Percentiles rank a stretch among this genome's conserved stretches.
Conservation (phyloP, 2,797 vertebrate species). For the Peromyscus melanophrys region DNA sequence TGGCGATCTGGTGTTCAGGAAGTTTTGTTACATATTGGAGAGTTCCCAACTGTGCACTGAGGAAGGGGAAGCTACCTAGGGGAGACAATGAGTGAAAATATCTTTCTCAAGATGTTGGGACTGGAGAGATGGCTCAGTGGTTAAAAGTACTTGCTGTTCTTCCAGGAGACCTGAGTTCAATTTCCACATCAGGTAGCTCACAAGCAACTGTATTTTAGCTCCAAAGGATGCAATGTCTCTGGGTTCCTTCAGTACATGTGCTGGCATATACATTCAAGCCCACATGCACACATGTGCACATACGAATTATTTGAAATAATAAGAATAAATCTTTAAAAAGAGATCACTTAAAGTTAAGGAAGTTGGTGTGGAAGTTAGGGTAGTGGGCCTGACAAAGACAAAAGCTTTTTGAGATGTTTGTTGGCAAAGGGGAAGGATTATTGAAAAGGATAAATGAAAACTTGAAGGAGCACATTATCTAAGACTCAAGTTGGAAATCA, state of each 20-base stretch:
- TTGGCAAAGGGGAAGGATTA: not conserved
- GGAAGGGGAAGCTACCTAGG: not conserved
- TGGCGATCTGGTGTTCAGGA: not conserved
- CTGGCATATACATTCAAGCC: not conserved
- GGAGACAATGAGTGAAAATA: not conserved
- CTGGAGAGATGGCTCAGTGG: not conserved
- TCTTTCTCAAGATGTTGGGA: not conserved
- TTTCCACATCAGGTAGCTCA: not conserved
- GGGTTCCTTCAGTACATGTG: no score
- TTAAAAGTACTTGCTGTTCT: not conserved
- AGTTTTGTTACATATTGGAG: not conserved
- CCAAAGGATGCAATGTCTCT: not conserved
- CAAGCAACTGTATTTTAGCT: not conserved
- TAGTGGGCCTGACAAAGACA: not conserved
- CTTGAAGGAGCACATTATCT: not conserved
- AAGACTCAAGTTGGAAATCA: conserved; percentile 32
- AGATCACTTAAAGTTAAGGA: not conserved
- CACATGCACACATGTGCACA: not conserved
- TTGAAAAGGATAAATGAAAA: not conserved
- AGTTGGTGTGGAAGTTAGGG: not conserved
- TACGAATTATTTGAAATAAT: not conserved
- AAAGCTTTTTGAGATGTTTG: not conserved
- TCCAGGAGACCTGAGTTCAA: not conserved
- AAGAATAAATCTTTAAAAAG: not conserved
- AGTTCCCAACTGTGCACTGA: not conserved